Percentiles rank a stretch among this genome's conserved stretches.
Evolutionary conservation across 2,113 vertebrate genomes (phyloP).

Genomic region (Sakesphorus luctuosus): DNA sequence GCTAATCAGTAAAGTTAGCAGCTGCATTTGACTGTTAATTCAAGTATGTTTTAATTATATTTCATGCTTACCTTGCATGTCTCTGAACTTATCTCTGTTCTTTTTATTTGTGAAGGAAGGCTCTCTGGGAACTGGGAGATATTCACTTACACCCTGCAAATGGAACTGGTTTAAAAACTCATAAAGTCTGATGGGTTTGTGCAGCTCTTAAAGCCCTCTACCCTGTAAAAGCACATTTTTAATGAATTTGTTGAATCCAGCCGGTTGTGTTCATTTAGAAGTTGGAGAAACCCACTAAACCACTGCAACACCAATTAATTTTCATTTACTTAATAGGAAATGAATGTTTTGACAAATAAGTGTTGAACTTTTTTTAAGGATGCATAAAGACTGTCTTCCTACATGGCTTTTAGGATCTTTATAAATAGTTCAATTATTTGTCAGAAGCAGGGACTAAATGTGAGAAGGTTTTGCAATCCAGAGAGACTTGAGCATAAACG

Average conservation of each 20-base stretch:
- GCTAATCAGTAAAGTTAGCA: background rate
- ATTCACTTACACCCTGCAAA: slow-evolving; percentile 6
- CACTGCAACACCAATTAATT: slow-evolving; percentile 43
- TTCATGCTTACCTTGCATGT: background rate
- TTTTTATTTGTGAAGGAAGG: slow-evolving; percentile 17
- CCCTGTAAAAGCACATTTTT: slow-evolving; percentile 23
- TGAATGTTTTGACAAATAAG: slow-evolving; percentile 56
- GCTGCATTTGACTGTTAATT: background rate
- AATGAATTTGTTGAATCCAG: slow-evolving; percentile 53
- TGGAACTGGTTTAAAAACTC: slow-evolving; percentile 24
- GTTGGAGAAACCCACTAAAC: slow-evolving; percentile 45
- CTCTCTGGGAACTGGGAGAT: slow-evolving; percentile 19
- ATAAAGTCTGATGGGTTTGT: slow-evolving; percentile 14
- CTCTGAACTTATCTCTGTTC: slow-evolving; percentile 11
- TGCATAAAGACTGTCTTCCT: background rate
- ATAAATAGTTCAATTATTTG: background rate
- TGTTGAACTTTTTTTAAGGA: background rate
- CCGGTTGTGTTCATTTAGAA: slow-evolving; percentile 47
- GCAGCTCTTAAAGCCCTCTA: slow-evolving; percentile 16
- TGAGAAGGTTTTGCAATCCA: background rate
- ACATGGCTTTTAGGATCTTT: background rate
- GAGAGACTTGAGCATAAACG: background rate
- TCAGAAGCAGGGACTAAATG: background rate
- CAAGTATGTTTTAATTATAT: background rate
- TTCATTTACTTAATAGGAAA: slow-evolving; percentile 72